Percentiles rank a stretch among this genome's conserved stretches.
These are phyloP conservation scores for Tenualosa thibaudeaui DNA, from an alignment of 2,797 vertebrate genomes.

Conservation along the genomic window DNA sequence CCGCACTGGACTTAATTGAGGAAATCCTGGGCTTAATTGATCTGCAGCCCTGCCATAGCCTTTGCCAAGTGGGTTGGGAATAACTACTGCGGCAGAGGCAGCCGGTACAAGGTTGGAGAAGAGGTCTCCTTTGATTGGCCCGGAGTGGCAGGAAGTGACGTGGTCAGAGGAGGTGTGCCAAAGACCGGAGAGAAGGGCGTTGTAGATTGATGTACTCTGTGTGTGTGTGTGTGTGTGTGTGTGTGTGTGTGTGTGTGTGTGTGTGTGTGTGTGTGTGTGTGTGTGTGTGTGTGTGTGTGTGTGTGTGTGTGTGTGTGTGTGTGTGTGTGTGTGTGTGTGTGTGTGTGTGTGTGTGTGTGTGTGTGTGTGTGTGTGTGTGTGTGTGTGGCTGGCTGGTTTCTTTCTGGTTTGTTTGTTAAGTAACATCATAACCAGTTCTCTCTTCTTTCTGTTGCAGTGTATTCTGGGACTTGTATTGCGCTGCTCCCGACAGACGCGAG, in stretches of 20 bases:
- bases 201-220: background rate
- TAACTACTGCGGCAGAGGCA: background rate
- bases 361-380: background rate
- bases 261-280: slow-evolving; percentile 42
- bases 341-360: slow-evolving; percentile 44
- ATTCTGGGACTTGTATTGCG: slow-evolving; percentile 96
- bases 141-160: background rate
- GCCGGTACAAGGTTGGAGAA: background rate
- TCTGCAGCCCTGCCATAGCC: slow-evolving; percentile 45
- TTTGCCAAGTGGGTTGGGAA: slow-evolving; percentile 41
- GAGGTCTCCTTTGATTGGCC: slow-evolving; percentile 51
- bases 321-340: slow-evolving; percentile 42
- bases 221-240: slow-evolving; percentile 45
- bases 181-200: background rate
- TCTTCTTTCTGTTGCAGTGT: slow-evolving; percentile 75
- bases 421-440: slow-evolving; percentile 49
- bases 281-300: slow-evolving; percentile 45
- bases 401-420: background rate
- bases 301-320: slow-evolving; percentile 45
- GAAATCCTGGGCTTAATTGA: slow-evolving; percentile 58
- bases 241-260: slow-evolving; percentile 43
- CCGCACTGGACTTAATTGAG: slow-evolving; percentile 53
- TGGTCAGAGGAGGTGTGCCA: background rate
- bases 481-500: slow-evolving; percentile 90
- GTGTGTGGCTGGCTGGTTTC: background rate